phyloP scores from a whole-genome alignment of 2,888 invertebrate species.

The Lasioglossum marginatum region DNA sequence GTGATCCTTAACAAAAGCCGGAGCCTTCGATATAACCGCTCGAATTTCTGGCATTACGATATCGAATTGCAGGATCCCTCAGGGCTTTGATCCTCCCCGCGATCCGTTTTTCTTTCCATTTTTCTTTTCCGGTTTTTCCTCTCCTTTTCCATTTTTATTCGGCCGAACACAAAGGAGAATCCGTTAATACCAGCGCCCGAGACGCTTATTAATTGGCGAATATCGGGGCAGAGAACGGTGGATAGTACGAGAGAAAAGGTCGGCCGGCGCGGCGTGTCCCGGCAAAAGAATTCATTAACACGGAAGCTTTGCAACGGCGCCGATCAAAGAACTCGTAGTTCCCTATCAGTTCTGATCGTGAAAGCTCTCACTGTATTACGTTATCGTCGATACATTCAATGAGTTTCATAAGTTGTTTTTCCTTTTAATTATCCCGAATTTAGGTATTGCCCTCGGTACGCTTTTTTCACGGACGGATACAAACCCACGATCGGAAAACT shows the following conservation, averaged over 20 bases:
- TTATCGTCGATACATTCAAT: not conserved
- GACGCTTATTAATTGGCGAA: slow-evolving; percentile 40
- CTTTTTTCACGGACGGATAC: not conserved
- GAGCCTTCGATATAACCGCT: slow-evolving; percentile 12
- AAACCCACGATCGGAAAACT: not conserved
- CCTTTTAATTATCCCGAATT: not conserved
- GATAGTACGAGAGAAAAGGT: not conserved
- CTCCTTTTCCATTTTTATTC: not conserved
- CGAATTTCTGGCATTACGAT: slow-evolving; percentile 41
- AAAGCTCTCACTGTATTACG: slow-evolving; percentile 19
- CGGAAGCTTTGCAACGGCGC: slow-evolving; percentile 6
- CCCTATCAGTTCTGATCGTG: slow-evolving; percentile 3
- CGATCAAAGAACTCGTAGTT: slow-evolving; percentile 35
- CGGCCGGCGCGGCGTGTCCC: not conserved
- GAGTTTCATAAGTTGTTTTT: not conserved
- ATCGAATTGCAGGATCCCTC: slow-evolving; percentile 26
- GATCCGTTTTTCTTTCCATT: not conserved
- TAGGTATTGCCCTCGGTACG: not conserved
- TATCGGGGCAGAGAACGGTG: slow-evolving; percentile 3
- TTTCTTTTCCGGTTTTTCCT: not conserved
- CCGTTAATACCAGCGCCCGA: slow-evolving; percentile 12
- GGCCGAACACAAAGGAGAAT: slow-evolving; percentile 23
- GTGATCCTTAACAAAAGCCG: slow-evolving; percentile 42
- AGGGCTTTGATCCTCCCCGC: slow-evolving; percentile 34
- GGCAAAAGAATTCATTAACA: slow-evolving; percentile 53